Evolutionary conservation across 2,797 vertebrate species (phyloP), one percentile per base, ranked within the genome.

Genomic region (Mastacembelus armatus): DNA sequence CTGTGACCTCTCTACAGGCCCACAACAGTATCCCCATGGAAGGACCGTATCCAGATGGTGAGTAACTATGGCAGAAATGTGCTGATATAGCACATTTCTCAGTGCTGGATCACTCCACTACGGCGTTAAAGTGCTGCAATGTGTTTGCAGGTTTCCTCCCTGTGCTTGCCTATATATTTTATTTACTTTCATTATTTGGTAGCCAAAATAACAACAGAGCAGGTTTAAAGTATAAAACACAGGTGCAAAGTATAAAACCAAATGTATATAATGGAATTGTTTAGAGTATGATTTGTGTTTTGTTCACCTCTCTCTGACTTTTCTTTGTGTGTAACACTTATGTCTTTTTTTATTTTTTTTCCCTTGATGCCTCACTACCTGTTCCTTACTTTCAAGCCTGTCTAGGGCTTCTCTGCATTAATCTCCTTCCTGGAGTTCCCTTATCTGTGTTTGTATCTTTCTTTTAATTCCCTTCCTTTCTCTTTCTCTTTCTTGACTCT

Each of bases 11-110:
- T 83, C 75, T 39, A 19, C 80, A 95, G 94, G 93, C 93, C 54
- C 90, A 92, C 64, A 93, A 77, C 81, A n/a, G 30, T 15, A 4
- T 80, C 36, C 43, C 80, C 66, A 80, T 92, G 83, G 92, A 94
- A 0, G 60, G 26, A 33, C 62, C 36, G 10, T 93, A 85, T 54
- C 0, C 29, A 58, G 93, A 94, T 8, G 93, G 92, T 94, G 86
- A 93, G 91, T 87, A 71, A 55, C 63, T 45, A 24, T 64, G 43
- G 27, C 61, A 70, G 68, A 76, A 84, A 88, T 84, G 82, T 86
- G 85, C 85, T 64, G 61, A 66, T 22, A 2, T 65, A 60, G 83
- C 84, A 81, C 78, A 86, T 88, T 89, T 80, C 71, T 77, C 67
- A 19, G 29, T 61, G 30, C 32, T 4, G 29, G 55, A 58, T 84